Evolutionary conservation across 2,888 invertebrate species (phyloP).

Genomic region (Strigamia transsilvanica): DNA sequence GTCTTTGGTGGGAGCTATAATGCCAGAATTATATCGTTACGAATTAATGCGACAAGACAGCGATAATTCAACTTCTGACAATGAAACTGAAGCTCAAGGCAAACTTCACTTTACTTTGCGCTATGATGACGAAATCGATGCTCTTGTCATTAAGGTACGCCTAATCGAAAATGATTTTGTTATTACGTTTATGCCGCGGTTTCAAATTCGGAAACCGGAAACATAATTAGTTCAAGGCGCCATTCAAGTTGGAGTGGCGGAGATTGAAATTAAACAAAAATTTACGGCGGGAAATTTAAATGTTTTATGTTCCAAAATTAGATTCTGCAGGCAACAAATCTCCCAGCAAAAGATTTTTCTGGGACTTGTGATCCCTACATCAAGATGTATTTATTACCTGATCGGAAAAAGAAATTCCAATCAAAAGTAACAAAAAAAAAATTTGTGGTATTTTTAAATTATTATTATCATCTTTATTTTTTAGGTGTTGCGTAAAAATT

Average conservation of each 20-base stretch:
- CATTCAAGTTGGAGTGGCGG: neutral
- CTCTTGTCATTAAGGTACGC: slow-evolving; percentile 77
- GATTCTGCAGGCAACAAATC: slow-evolving; percentile 77
- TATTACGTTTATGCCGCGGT: neutral
- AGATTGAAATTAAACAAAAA: neutral
- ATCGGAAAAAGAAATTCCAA: slow-evolving; percentile 85
- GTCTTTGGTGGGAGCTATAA: slow-evolving; percentile 76
- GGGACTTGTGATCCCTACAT: slow-evolving; percentile 89
- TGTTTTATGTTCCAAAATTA: too few relatives aligned
- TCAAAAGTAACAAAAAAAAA: slow-evolving; percentile 70
- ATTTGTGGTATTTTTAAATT: neutral
- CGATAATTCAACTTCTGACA: slow-evolving; percentile 71
- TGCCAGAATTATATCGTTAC: slow-evolving; percentile 80
- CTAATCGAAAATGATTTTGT: neutral
- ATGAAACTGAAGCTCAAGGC: slow-evolving; percentile 77
- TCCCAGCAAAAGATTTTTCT: slow-evolving; percentile 84
- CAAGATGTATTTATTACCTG: slow-evolving; percentile 83
- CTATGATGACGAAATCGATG: slow-evolving; percentile 82
- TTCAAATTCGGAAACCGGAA: neutral
- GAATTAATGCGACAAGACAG: slow-evolving; percentile 78
- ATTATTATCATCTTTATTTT: too few relatives aligned
- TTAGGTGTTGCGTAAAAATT: slow-evolving; percentile 76
- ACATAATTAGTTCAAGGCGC: neutral
- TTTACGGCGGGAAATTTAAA: slow-evolving; percentile 60
- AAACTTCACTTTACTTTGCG: slow-evolving; percentile 82